phyloP scores from a whole-genome alignment of 92 coral and sea anemone genomes.

The Parazoanthus darwini region DNA sequence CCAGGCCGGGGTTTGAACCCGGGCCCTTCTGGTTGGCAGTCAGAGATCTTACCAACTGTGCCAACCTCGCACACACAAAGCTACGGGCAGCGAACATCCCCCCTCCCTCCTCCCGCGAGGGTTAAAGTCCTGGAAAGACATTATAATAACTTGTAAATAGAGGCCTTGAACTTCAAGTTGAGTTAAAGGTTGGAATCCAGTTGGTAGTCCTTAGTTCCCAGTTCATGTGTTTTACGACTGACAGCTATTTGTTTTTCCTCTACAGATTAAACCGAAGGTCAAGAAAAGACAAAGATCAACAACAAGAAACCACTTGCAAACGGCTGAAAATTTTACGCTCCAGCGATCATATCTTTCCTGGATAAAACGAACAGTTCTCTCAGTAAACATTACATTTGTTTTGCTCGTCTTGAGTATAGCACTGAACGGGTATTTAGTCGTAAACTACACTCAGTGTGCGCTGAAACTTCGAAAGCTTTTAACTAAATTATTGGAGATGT shows the following conservation, averaged over 20 bases:
- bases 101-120: too few species aligned
- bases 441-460: not conserved
- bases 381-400: not conserved
- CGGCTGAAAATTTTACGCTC: not conserved
- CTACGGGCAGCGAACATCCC: too few species aligned
- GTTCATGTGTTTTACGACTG: not conserved
- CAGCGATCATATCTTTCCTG: not conserved
- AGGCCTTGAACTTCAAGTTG: too few species aligned
- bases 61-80: too few species aligned
- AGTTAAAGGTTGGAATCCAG: too few species aligned
- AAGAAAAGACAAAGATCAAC: slow-evolving; percentile 2
- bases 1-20: too few species aligned
- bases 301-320: slow-evolving; percentile 4
- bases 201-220: not conserved
- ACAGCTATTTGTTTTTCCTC: not conserved
- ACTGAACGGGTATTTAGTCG: slow-evolving; percentile 17
- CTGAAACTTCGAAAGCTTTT: not conserved
- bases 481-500: not conserved
- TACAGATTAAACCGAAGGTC: slow-evolving; percentile 10
- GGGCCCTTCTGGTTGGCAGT: too few species aligned
- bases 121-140: too few species aligned
- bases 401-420: slow-evolving; percentile 4
- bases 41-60: too few species aligned
- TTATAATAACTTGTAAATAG: too few species aligned
- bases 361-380: slow-evolving; percentile 9